Evolutionary conservation across 2,797 vertebrate species (phyloP).

Genomic region (Calcarius lapponicus): DNA sequence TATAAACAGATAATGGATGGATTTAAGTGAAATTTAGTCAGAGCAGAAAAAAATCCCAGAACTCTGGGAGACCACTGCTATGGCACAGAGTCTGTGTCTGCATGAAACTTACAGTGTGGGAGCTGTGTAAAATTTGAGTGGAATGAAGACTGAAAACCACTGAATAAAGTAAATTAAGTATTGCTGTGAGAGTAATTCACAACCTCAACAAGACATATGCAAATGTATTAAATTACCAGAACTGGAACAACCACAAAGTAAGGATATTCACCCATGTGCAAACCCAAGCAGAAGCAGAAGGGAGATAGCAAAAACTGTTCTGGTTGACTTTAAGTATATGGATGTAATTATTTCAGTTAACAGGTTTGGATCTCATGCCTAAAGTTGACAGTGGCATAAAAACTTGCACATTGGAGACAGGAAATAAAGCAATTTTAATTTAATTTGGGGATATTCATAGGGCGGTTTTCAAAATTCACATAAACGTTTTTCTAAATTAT

Average conservation of each 20-base stretch:
- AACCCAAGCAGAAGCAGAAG: constrained; percentile 3
- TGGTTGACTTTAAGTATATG: neutral
- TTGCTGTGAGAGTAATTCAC: constrained; percentile 27
- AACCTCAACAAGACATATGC: constrained; percentile 27
- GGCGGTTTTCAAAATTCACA: neutral
- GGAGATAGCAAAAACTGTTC: neutral
- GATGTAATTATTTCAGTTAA: neutral
- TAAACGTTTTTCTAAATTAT: neutral
- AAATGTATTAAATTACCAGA: constrained; percentile 54
- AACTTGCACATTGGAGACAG: neutral
- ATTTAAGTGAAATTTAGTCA: constrained; percentile 46
- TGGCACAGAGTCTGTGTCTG: neutral
- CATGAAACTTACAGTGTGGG: neutral
- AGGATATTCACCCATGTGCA: neutral
- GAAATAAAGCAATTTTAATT: neutral
- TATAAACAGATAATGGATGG: constrained; percentile 23
- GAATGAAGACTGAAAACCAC: constrained; percentile 34
- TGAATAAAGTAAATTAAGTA: constrained; percentile 35
- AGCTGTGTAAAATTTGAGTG: constrained; percentile 26
- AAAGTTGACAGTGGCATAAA: neutral
- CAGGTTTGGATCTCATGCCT: neutral
- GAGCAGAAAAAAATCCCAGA: neutral
- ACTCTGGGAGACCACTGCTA: neutral
- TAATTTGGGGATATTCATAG: neutral
- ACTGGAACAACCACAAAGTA: constrained; percentile 11